phyloP scores from a whole-genome alignment of 2,888 invertebrate genomes.

The Idaea biselata region DNA sequence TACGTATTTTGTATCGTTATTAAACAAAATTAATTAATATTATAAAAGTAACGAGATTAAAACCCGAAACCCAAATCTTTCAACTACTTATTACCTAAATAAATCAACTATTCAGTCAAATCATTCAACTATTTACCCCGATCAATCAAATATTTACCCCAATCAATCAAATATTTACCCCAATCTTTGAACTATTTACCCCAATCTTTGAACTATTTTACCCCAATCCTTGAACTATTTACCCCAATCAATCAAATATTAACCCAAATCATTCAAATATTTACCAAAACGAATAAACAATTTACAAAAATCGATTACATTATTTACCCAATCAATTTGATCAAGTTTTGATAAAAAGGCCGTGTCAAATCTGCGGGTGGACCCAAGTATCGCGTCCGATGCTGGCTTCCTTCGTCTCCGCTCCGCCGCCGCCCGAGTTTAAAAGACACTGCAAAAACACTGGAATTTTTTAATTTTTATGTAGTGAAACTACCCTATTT shows the following conservation, averaged over 20 bases:
- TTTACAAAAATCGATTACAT: background rate
- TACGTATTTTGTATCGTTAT: no score
- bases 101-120: no score
- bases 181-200: no score
- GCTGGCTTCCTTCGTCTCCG: conserved; percentile 10
- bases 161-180: no score
- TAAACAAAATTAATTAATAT: background rate
- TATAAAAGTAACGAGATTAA: background rate
- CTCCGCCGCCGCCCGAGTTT: conserved; percentile 11
- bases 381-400: conserved; percentile 15
- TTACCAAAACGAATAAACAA: background rate
- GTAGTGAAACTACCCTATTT: conserved; percentile 4
- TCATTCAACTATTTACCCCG: background rate
- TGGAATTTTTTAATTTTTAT: conserved; percentile 9
- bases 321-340: background rate
- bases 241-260: no score
- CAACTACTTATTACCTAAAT: no score
- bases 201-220: no score
- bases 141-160: no score
- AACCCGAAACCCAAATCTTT: background rate
- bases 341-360: background rate
- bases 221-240: no score
- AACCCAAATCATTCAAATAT: no score
- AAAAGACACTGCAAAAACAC: conserved; percentile 21
- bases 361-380: background rate